Conservation (phyloP, 2,797 vertebrate species). For the Sebastes cheni region DNA sequence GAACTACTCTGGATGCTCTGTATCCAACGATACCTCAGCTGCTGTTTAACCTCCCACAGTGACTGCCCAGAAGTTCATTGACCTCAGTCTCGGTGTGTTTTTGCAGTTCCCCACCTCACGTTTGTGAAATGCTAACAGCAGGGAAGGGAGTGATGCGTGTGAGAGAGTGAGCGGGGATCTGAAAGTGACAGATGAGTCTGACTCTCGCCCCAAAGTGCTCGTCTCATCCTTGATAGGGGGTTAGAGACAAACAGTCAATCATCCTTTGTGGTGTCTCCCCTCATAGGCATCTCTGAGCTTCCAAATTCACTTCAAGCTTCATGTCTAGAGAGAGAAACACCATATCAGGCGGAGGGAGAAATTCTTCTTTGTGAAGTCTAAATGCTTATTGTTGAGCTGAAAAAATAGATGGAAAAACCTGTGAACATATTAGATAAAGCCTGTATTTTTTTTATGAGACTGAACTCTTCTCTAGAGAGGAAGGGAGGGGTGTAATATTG, state of each 20-base stretch:
- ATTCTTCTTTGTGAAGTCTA: slow-evolving; percentile 18
- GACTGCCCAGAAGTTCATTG: slow-evolving; percentile 40
- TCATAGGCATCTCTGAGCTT: slow-evolving; percentile 21
- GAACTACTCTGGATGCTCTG: neutral
- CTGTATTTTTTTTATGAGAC: neutral
- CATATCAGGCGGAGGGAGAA: neutral
- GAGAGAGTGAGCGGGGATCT: neutral
- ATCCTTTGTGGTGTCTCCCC: slow-evolving; percentile 16
- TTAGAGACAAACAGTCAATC: slow-evolving; percentile 56
- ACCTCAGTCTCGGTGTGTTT: slow-evolving; percentile 28
- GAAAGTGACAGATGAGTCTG: slow-evolving; percentile 53
- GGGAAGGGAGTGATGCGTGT: slow-evolving; percentile 10
- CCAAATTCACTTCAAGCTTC: slow-evolving; percentile 13
- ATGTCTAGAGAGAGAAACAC: slow-evolving; percentile 15
- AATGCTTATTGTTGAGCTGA: slow-evolving; percentile 7
- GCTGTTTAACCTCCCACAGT: neutral
- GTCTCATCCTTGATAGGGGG: slow-evolving; percentile 33
- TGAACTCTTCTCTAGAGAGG: slow-evolving; percentile 5
- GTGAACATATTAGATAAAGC: slow-evolving; percentile 3
- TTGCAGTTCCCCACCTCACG: neutral
- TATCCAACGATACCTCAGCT: neutral
- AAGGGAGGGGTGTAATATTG: neutral
- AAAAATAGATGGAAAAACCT: slow-evolving; percentile 5
- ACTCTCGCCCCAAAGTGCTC: slow-evolving; percentile 39
- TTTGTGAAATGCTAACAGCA: slow-evolving; percentile 32